phyloP scores from a whole-genome alignment of 2,113 vertebrate species.

The Cynoglossus semilaevis region DNA sequence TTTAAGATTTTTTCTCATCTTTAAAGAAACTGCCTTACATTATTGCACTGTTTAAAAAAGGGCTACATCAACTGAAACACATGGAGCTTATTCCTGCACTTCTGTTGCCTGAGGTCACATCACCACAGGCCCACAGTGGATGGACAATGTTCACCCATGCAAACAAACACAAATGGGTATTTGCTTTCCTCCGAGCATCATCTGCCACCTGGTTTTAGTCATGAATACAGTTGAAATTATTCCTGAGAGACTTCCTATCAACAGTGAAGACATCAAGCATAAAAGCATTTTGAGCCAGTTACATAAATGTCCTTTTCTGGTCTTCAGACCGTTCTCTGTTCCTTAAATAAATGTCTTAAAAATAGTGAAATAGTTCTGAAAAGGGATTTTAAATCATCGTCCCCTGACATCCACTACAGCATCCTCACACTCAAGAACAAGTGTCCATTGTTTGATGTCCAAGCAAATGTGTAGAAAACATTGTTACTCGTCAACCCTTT shows the following conservation, averaged over 20 bases:
- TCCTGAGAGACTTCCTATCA: conserved; percentile 24
- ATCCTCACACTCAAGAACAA: conserved; percentile 6
- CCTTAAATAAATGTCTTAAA: conserved; percentile 15
- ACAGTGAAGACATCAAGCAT: conserved; percentile 4
- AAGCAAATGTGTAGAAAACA: conserved; percentile 5
- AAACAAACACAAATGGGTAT: conserved; percentile 62
- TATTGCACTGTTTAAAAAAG: conserved; percentile 23
- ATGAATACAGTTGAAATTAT: conserved; percentile 19
- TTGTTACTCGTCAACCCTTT: conserved; percentile 20
- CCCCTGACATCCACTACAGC: not conserved
- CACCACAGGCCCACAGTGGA: conserved; percentile 54
- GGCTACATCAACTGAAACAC: conserved; percentile 22
- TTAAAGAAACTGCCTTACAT: conserved; percentile 14
- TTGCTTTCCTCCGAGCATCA: conserved; percentile 58
- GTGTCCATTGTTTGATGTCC: not conserved
- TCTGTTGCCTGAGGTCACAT: conserved; percentile 50
- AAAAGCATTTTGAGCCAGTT: not conserved
- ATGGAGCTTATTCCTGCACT: conserved; percentile 41
- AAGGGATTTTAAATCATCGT: conserved; percentile 2
- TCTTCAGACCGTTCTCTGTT: not conserved
- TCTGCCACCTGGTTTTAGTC: conserved; percentile 62
- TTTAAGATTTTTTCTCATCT: not conserved
- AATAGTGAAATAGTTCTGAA: conserved; percentile 11
- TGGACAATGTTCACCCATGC: conserved; percentile 71
- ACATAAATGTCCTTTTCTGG: not conserved